Conservation (phyloP, 64 coral and sea anemone species). For the Pachyseris speciosa region DNA sequence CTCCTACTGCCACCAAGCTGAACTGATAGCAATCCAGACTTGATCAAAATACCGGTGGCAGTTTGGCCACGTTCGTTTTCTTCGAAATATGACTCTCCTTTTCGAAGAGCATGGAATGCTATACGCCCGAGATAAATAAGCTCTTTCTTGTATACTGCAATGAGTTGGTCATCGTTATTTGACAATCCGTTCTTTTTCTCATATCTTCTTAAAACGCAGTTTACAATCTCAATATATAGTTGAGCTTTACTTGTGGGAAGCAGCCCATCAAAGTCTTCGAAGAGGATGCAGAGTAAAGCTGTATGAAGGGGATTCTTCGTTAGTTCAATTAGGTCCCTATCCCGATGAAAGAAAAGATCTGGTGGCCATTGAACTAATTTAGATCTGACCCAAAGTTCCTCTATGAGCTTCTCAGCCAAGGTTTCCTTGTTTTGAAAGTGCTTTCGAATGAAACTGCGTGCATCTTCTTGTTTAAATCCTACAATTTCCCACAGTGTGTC, state of each 20-base stretch:
- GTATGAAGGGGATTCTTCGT: neutral
- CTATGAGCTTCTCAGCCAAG: neutral
- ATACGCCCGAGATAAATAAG: no score
- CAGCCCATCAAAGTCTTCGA: neutral
- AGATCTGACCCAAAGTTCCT: no score
- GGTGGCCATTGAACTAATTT: no score
- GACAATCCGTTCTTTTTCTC: no score
- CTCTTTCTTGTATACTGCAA: no score
- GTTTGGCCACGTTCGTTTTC: neutral
- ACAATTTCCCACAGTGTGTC: neutral
- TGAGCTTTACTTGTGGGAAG: neutral
- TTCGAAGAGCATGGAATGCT: neutral
- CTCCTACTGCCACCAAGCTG: neutral
- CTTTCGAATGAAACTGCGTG: neutral
- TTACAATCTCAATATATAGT: neutral
- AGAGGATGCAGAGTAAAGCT: neutral
- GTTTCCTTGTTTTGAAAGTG: neutral
- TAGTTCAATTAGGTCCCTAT: neutral
- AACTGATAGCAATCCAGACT: neutral
- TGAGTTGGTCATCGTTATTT: no score
- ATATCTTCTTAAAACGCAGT: neutral
- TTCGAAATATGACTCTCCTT: neutral
- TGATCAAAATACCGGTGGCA: neutral
- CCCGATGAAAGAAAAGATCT: no score
- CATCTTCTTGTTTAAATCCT: neutral